Evolutionary conservation across 2,113 vertebrate genomes (phyloP).

Genomic region (Datnioides undecimradiatus): DNA sequence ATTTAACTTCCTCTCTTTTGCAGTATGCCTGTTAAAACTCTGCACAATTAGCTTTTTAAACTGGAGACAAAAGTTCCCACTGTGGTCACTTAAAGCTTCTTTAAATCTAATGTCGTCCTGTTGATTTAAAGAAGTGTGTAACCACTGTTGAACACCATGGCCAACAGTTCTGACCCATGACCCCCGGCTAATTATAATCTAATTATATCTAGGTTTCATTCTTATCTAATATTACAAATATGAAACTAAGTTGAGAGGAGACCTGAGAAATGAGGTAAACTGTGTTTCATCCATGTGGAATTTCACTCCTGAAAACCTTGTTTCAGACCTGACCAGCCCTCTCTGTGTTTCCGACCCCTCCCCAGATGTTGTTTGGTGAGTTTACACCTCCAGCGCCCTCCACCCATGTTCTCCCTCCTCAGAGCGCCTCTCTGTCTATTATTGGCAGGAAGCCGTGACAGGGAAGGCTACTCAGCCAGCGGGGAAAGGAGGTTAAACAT

Average conservation of each 20-base stretch:
- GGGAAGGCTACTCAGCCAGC: conserved; percentile 70
- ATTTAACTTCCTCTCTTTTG: too few species aligned
- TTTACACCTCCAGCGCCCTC: conserved; percentile 61
- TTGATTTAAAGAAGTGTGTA: too few species aligned
- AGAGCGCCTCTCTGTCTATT: conserved; percentile 71
- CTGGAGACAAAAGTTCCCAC: not conserved
- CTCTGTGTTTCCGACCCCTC: conserved; percentile 43
- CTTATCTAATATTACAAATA: too few species aligned
- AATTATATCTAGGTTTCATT: too few species aligned
- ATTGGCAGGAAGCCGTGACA: conserved; percentile 75
- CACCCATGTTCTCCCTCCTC: conserved; percentile 61
- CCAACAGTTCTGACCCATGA: too few species aligned
- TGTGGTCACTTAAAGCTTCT: too few species aligned
- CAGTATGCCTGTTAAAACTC: too few species aligned
- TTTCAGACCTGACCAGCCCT: conserved; percentile 29
- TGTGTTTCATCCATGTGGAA: not conserved
- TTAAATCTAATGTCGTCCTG: too few species aligned
- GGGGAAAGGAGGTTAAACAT: conserved; percentile 79
- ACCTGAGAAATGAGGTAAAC: not conserved
- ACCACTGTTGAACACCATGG: too few species aligned
- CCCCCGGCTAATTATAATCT: too few species aligned
- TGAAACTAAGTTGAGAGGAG: not conserved
- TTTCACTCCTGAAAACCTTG: conserved; percentile 33
- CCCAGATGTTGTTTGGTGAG: conserved; percentile 70
- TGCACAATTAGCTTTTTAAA: not conserved